Evolutionary conservation across 2,797 vertebrate genomes (phyloP), one percentile per base, ranked within the genome.

Genomic region (Arctocebus calabarensis): DNA sequence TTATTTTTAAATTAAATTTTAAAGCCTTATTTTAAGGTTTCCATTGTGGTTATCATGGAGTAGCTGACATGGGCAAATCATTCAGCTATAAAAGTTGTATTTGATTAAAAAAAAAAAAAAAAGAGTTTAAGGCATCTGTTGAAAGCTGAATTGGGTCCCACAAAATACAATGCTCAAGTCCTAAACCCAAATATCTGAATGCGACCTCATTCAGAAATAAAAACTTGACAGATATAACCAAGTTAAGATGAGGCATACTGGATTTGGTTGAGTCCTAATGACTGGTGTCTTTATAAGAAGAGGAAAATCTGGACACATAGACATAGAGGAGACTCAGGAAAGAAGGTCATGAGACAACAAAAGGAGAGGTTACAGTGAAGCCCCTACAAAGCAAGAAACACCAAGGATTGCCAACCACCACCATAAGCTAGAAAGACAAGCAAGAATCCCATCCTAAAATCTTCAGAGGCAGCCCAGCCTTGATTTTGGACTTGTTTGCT

Each of bases 11-110:
- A 64, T 85, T 71, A 84, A 75, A 61, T 73, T 57, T 88, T 86
- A 89, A 92, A n/a, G 4, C 2, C 5, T 92, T 64, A 89, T 82
- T 81, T 95, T 74, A 90, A 90, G 11, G 22, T 77, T 94, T 40
- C 20, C 37, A 78, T 82, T 86, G 27, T 89, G n/a, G 45, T 62
- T 40, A 64, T 20, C 34, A 86, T 14, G 13, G 25, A 81, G 29
- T 75, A 86, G 55, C 23, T 77, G 37, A 10, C 29, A 62, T 55
- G 32, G 77, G 77, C 22, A 22, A 95, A 83, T 71, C 22, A 83
- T 71, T 22, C 34, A 88, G 22, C 12, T 52, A 52, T 52, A 52
- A 52, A 77, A 84, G 34, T 43, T 90, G 29, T 40, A 78, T 16
- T 43, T 9, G 84, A 70, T 62, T 82, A 14, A 48, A 48, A 48